These are phyloP conservation scores for Drosophila neonasuta DNA, from an alignment of 2,888 invertebrate species.

Conservation along the genomic window DNA sequence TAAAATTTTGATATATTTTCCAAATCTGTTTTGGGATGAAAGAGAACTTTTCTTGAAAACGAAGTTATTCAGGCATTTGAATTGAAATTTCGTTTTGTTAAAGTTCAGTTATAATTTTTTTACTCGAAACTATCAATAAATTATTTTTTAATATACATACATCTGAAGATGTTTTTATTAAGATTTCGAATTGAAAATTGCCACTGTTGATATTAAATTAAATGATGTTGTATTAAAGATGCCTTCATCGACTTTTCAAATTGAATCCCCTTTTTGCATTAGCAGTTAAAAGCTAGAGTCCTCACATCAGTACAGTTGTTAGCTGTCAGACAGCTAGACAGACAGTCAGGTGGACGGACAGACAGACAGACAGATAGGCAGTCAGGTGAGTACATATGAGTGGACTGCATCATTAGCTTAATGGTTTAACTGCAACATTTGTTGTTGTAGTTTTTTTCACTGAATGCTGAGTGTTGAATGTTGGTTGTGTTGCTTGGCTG, in stretches of 20 bases:
- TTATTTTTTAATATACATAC: too few relatives aligned
- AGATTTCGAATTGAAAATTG: background rate
- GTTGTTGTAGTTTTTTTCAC: background rate
- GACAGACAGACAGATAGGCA: background rate
- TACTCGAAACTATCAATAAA: too few relatives aligned
- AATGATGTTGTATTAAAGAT: background rate
- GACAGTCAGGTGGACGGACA: background rate
- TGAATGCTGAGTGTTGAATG: conserved; percentile 14
- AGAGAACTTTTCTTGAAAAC: too few relatives aligned
- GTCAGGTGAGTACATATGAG: background rate
- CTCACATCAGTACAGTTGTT: conserved; percentile 9
- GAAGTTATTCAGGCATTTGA: too few relatives aligned
- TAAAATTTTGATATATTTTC: too few relatives aligned
- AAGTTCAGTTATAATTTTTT: too few relatives aligned
- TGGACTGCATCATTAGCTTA: conserved; percentile 58
- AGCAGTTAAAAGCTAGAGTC: background rate
- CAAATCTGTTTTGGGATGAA: too few relatives aligned
- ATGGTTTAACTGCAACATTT: conserved; percentile 53
- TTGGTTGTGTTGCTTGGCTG: conserved; percentile 10
- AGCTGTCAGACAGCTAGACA: conserved; percentile 6
- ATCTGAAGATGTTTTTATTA: too few relatives aligned
- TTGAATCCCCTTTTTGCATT: background rate
- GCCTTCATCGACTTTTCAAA: background rate
- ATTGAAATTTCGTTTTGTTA: too few relatives aligned
- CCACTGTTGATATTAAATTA: background rate